Evolutionary conservation across 2,113 vertebrate genomes (phyloP), one percentile per base, ranked within the genome.

Genomic region (Sclerurus mexicanus): DNA sequence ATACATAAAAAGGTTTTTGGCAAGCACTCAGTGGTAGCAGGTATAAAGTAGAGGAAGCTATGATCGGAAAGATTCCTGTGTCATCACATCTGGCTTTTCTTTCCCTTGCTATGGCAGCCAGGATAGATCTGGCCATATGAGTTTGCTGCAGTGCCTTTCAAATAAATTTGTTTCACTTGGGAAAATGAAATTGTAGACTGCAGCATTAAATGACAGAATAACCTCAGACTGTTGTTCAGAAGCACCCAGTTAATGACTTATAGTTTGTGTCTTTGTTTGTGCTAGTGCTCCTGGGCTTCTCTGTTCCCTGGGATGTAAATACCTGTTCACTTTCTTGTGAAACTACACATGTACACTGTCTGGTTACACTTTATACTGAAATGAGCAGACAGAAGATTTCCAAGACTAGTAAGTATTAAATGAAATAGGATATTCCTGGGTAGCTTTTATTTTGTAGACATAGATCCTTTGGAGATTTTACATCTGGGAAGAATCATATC

Each of bases 381-480:
- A 96, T 67, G 80, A 92, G 56, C 68, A 96, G 79, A 78, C 0
- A 12, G 85, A 88, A 91, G 44, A 82, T 85, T 96, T 94, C 66
- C 69, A 95, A 87, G 76, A 56, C 71, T 76, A 50, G 37, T 92
- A 87, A 62, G n/a, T 92, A 87, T 85, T 90, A 81, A 91, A 95
- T 89, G 92, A 94, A 96, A 95, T 68, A 75, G 58, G 90, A 93
- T 96, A 95, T 95, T 95, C 83, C 91, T 95, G 92, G 33, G 42
- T 91, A 91, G 89, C 73, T 91, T 92, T 95, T 87, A 56, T 87
- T 93, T 53, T 63, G 62, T 89, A 87, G 86, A 66, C 88, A 53
- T 52, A 55, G 49, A 92, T 76, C 33, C 66, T 91, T 67, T 0
- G 0, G 62, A 81, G 68, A 33, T 76, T 89, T 90, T 87, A 75